Evolutionary conservation across 2,888 invertebrate genomes (phyloP), one percentile per base, ranked within the genome.

Genomic region (Drosophila neoperkinsi): DNA sequence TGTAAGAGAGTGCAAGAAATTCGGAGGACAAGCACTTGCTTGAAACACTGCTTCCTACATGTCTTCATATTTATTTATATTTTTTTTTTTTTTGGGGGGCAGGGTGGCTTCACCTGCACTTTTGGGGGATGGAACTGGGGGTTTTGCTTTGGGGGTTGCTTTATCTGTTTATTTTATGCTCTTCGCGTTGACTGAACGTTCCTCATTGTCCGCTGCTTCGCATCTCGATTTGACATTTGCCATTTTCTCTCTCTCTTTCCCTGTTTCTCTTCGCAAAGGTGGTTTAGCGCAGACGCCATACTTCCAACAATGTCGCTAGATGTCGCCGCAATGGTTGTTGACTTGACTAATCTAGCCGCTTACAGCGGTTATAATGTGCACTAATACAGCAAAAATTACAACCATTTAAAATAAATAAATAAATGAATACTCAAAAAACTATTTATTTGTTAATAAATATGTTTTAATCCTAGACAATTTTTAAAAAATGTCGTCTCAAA

Each of bases 171-270:
- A 74, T 81, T 73, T 74, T 68, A 58, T 73, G 69, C 90, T 88
- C 85, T 77, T 70, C 62, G 38, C 46, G 31, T 56, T 67, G 65
- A 63, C 51, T 30, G n/a, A n/a, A n/a, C n/a, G 21, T 81, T 57
- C 34, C 33, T 16, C 62, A 79, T 74, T 62, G 52, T 53, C 55
- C 57, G 34, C 79, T 70, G 68, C 56, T 75, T 88, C 72, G 70
- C 74, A 53, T 75, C 85, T 64, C 88, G 65, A 57, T 80, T 90
- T 90, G 80, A 85, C 90, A 85, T 79, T 84, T 90, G 60, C 51
- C 9, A 28, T 28, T 28, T 28, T 28, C 74, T 62, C 13, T 21
- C 33, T 53, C 16, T 34, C 49, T 16, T 25, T 25, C 28, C 36
- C 6, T 36, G 18, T 25, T 49, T 28, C 43, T 57, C 46, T 60